Conservation (phyloP, 23 tunicate genomes). For the Clavelina lepadiformis region DNA sequence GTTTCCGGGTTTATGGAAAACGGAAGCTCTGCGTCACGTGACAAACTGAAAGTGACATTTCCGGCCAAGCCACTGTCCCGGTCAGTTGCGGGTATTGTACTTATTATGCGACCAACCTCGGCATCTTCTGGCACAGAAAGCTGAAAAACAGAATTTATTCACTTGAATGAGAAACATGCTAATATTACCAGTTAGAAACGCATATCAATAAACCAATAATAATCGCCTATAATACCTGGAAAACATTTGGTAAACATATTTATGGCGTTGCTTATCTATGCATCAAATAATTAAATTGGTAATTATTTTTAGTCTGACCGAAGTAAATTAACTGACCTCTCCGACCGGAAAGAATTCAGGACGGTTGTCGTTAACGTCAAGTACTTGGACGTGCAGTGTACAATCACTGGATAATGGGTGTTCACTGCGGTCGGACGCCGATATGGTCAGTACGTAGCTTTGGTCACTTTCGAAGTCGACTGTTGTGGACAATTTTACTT, state of each 20-base stretch:
- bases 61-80: slow-evolving; percentile 34
- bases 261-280: too few species aligned
- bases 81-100: slow-evolving; percentile 22
- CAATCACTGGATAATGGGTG: slow-evolving; percentile 49
- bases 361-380: slow-evolving; percentile 68
- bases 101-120: slow-evolving; percentile 5
- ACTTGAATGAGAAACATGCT: too few species aligned
- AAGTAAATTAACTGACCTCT: too few species aligned
- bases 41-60: slow-evolving; percentile 25
- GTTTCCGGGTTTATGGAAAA: slow-evolving; percentile 20
- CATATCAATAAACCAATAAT: too few species aligned
- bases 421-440: slow-evolving; percentile 47
- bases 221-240: too few species aligned
- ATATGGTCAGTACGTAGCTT: slow-evolving; percentile 39
- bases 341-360: too few species aligned
- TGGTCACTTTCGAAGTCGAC: slow-evolving; percentile 55
- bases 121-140: slow-evolving; percentile 48
- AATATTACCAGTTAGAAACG: too few species aligned
- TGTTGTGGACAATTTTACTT: slow-evolving; percentile 4
- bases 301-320: too few species aligned
- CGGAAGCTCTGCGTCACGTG: background rate
- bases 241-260: too few species aligned
- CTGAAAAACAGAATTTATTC: too few species aligned
- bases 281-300: too few species aligned
- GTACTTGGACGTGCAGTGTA: slow-evolving; percentile 16